phyloP scores from a whole-genome alignment of 2,888 invertebrate genomes.

The Galerucella nymphaeae region DNA sequence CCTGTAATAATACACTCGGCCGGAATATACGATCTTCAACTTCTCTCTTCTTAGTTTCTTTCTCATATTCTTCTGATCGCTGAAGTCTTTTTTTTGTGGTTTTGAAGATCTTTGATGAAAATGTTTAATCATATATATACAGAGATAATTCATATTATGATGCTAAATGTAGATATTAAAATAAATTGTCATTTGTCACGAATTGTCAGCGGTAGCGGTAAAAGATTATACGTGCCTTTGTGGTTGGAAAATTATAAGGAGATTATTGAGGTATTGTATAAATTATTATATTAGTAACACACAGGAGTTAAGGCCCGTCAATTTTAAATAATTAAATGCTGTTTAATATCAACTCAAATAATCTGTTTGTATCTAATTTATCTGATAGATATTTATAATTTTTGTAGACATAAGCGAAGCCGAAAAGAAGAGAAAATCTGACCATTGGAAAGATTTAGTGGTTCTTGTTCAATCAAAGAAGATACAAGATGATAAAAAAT shows the following conservation, averaged over 20 bases:
- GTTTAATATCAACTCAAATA: too few species aligned
- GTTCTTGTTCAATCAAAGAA: too few species aligned
- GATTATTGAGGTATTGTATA: background rate
- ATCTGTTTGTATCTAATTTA: too few species aligned
- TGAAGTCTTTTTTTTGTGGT: conserved; percentile 35
- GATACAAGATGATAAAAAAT: too few species aligned
- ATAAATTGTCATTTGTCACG: conserved; percentile 53
- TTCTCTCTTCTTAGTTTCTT: conserved; percentile 34
- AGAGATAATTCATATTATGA: conserved; percentile 37
- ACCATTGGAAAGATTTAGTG: too few species aligned
- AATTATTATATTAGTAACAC: background rate
- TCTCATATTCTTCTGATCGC: conserved; percentile 25
- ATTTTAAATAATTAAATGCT: too few species aligned
- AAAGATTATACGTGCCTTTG: conserved; percentile 48
- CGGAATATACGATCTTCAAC: conserved; percentile 40
- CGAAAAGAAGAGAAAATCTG: too few species aligned
- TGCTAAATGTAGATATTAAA: conserved; percentile 43
- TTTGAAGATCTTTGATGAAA: conserved; percentile 34
- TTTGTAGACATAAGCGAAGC: too few species aligned
- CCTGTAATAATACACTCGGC: conserved; percentile 42
- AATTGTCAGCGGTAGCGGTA: conserved; percentile 48
- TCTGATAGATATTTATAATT: too few species aligned
- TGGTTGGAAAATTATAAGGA: conserved; percentile 18
- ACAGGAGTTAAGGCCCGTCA: too few species aligned
- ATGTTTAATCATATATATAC: conserved; percentile 37